Base-by-base conservation (phyloP, 2,113 vertebrate species). In the Balaenoptera acutorostrata region DNA sequence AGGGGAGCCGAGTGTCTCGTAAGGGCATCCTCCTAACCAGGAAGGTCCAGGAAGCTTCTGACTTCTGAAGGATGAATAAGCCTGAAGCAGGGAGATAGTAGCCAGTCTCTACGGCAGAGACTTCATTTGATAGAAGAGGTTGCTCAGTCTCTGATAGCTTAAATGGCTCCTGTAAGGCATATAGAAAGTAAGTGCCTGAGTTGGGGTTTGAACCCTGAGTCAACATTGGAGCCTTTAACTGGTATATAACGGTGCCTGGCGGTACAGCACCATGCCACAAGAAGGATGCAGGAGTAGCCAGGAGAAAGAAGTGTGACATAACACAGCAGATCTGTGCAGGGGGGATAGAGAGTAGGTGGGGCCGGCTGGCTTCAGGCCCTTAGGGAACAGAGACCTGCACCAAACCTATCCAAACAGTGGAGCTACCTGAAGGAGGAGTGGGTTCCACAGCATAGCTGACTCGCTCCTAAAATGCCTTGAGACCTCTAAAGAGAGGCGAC, bases 241-340 rank as follows among this genome's bases (percentile, higher is more conserved):
- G 33, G 21, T 29, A 29, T 25, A 29, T 0, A 15, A 44, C 4
- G 15, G 12, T 71, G 52, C 49, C 87, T 23, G 36, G 59, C 8
- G 23, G 20, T 21, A 78, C 2, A 14, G 68, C 9, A 59, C 39
- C 21, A 41, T 41, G 33, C 13, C 25, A 3, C 14, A 49, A 68
- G n/a, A 14, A 72, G 64, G 52, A 25, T 31, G 3, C 3, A 29
- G 46, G n/a, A 66, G 39, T 27, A 82, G 52, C n/a, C 57, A 78
- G 90, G 39, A 93, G 44, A 39, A 39, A 4, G 23, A 41, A 36
- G 52, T 12, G 8, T 61, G 61, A 20, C 17, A 0, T 8, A 27
- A 25, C 25, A 64, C 14, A 5, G 1, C 15, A 5, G 2, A 3
- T n/a, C 23, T 1, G 0, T 18, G 0, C n/a, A 31, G 31, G 20